These are phyloP conservation scores for Spatula clypeata DNA, from an alignment of 2,797 vertebrate genomes.

Conservation along the genomic window DNA sequence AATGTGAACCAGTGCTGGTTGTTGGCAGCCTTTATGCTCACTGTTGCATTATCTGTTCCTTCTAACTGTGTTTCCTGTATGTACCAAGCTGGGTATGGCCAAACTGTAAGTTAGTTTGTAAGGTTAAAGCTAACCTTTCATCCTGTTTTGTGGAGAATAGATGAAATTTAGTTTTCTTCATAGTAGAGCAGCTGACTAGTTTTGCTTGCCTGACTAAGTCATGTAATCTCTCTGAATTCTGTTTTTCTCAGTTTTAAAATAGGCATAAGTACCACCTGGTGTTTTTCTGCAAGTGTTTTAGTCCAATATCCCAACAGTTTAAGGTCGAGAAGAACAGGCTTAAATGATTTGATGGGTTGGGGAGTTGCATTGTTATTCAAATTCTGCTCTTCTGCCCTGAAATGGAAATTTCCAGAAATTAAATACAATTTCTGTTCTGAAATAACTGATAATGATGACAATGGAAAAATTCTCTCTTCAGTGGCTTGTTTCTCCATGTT, in stretches of 20 bases:
- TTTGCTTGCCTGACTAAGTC: not conserved
- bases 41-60: not conserved
- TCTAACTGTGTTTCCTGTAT: not conserved
- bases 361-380: not conserved
- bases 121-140: not conserved
- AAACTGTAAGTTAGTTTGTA: not conserved
- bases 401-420: not conserved
- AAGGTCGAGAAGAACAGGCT: not conserved
- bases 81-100: not conserved
- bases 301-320: not conserved
- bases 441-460: not conserved
- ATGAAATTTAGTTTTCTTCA: not conserved
- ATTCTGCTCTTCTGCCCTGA: not conserved
- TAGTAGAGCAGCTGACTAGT: not conserved
- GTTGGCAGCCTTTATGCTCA: not conserved
- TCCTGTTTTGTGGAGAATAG: not conserved
- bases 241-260: not conserved
- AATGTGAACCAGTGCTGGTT: not conserved
- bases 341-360: not conserved
- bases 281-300: not conserved
- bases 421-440: not conserved
- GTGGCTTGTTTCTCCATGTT: not conserved
- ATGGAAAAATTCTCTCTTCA: not conserved
- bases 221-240: not conserved
- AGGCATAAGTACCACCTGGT: not conserved